Conservation (phyloP, 2,797 vertebrate genomes). For the Trachops cirrhosus region DNA sequence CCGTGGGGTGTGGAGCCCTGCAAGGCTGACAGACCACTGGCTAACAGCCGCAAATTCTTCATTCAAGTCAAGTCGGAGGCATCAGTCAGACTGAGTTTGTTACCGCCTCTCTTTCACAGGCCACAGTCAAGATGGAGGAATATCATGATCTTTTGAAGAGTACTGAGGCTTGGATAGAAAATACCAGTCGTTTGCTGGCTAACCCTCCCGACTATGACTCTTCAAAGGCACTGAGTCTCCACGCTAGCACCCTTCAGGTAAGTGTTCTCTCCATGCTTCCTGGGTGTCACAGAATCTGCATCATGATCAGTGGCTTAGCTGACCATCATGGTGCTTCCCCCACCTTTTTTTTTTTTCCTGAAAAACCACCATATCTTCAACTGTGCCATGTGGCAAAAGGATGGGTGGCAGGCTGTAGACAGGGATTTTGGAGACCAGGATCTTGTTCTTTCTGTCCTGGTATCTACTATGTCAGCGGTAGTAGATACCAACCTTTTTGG, state of each 20-base stretch:
- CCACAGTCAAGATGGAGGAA: constrained; percentile 88
- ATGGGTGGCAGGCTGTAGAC: not conserved
- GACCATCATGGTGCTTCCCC: accelerated
- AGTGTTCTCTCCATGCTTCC: not conserved
- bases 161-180: constrained; percentile 88
- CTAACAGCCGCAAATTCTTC: not conserved
- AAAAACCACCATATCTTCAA: not conserved
- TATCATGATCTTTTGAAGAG: constrained; percentile 91
- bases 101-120: constrained; percentile 79
- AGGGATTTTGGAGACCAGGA: not conserved
- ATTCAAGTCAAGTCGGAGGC: not conserved
- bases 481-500: not conserved
- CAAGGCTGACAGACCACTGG: not conserved
- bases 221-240: constrained; percentile 86
- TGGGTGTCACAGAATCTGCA: not conserved
- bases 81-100: not conserved
- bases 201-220: constrained; percentile 84
- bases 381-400: not conserved
- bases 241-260: constrained; percentile 89
- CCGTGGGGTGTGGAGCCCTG: accelerated
- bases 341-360: not conserved
- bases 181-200: constrained; percentile 86
- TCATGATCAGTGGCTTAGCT: not conserved
- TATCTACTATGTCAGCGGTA: not conserved
- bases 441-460: not conserved